Evolutionary conservation across 37 sponge, comb jelly and placozoan genomes (phyloP), one percentile per base, ranked within the genome.

Genomic region (Cliona cf. orientalis): DNA sequence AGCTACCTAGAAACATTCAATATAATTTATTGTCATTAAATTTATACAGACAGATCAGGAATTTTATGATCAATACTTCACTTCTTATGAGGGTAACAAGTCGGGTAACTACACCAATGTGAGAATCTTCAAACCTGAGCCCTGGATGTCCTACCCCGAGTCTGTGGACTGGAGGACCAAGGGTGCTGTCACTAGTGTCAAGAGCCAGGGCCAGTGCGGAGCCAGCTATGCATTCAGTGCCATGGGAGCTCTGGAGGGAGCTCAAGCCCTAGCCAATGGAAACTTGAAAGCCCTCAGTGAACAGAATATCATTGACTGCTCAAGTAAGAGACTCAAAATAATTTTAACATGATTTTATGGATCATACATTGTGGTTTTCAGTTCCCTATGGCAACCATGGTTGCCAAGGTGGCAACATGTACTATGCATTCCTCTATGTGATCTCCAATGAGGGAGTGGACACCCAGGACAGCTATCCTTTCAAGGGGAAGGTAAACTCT

Each of bases 211-310:
- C 22, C 66, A 84, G 59, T 96, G 97, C 83, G 97, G 97, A 29
- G 84, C 94, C 25, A 95, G 97, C 65, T 96, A 93, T 93, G 91
- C 97, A 23, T 96, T 96, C 79, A 88, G 91, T 84, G 84, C 97
- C 6, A 87, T 88, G 28, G 97, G 91, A 21, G 79, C 91, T 31
- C 86, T 96, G 2, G 95, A 96, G 68, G 96, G 96, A 58, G 87
- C 83, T 21, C 80, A 71, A 23, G 62, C 81, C 35, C 43, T 82
- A 36, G 78, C 83, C 34, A 72, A 61, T 60, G 93, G 93, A 2
- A 78, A 58, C 9, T 76, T 82, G 72, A 71, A 76, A 0, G 69
- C 78, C 23, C 74, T 96, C 38, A 81, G 82, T 72, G 87, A 82
- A 38, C 91, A 91, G 42, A 80, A 91, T 46, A 60, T 91, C 23